Evolutionary conservation across 1,140 invertebrate species (phyloP).

Genomic region (Cotesia vestalis): DNA sequence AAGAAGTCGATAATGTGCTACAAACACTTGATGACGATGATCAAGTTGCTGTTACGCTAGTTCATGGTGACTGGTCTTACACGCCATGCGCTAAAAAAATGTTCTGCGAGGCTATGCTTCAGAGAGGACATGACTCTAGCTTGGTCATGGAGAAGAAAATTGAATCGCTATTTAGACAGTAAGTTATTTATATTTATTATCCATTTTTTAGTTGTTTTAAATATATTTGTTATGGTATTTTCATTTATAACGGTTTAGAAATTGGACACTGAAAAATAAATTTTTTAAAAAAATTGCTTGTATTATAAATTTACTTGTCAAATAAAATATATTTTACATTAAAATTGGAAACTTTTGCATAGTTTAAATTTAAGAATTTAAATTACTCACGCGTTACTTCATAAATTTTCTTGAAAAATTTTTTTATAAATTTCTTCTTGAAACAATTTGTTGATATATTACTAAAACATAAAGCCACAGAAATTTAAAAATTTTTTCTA

Average conservation of each 20-base stretch:
- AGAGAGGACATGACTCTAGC: conserved; percentile 71
- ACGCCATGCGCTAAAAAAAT: conserved; percentile 79
- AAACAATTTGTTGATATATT: no score
- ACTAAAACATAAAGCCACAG: no score
- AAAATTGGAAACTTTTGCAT: no score
- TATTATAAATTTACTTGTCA: not conserved
- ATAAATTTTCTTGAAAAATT: no score
- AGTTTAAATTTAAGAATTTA: no score
- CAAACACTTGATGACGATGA: conserved; percentile 68
- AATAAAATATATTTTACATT: no score
- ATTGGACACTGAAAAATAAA: no score
- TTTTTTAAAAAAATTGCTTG: no score
- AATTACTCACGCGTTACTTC: no score
- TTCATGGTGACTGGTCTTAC: conserved; percentile 73
- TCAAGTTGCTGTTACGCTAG: conserved; percentile 50
- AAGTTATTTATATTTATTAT: conserved; percentile 63
- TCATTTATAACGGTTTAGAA: no score
- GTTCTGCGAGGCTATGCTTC: conserved; percentile 78
- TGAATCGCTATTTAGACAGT: conserved; percentile 74
- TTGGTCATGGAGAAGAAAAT: conserved; percentile 82
- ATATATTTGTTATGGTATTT: not conserved
- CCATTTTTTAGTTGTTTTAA: not conserved
- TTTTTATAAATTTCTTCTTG: no score
- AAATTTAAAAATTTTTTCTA: no score
- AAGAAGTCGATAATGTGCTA: conserved; percentile 64